Evolutionary conservation across 2,888 invertebrate genomes (phyloP).

Genomic region (Gortyna flavago): DNA sequence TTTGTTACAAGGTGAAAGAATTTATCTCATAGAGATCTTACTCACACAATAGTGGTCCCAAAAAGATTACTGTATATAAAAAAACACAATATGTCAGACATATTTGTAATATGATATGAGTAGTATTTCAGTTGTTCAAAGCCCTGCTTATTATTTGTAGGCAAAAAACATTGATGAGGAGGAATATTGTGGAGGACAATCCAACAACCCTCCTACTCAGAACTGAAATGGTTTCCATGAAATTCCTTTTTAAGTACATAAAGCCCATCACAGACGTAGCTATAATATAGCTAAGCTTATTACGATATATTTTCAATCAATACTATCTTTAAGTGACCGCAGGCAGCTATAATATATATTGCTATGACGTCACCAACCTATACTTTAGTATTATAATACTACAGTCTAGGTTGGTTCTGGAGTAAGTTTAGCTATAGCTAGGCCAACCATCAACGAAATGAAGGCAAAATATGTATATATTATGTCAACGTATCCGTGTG

Average conservation of each 20-base stretch:
- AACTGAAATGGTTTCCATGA: background rate
- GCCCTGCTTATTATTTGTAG: background rate
- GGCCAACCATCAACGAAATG: background rate
- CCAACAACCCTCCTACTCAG: too few species aligned
- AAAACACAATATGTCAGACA: conserved; percentile 33
- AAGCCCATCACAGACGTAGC: background rate
- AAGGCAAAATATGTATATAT: background rate
- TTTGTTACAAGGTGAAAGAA: background rate
- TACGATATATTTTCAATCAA: background rate
- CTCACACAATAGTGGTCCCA: conserved; percentile 15
- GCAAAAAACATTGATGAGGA: conserved; percentile 33
- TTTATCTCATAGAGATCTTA: background rate
- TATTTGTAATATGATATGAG: conserved; percentile 25
- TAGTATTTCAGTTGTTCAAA: conserved; percentile 3
- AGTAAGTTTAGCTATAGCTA: too few species aligned
- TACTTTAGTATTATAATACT: too few species aligned
- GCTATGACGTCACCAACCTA: background rate
- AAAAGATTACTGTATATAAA: conserved; percentile 16
- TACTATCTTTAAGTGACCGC: too few species aligned
- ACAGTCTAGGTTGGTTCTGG: too few species aligned
- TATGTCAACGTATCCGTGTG: background rate
- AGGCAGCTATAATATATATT: background rate
- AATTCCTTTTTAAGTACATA: background rate
- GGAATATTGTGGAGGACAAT: background rate
- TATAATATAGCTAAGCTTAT: background rate